A percentile compares a stretch with the other conserved stretches of the same genome.
Conservation (phyloP, 2,888 invertebrate species). For the Neocrepidodera transversa region DNA sequence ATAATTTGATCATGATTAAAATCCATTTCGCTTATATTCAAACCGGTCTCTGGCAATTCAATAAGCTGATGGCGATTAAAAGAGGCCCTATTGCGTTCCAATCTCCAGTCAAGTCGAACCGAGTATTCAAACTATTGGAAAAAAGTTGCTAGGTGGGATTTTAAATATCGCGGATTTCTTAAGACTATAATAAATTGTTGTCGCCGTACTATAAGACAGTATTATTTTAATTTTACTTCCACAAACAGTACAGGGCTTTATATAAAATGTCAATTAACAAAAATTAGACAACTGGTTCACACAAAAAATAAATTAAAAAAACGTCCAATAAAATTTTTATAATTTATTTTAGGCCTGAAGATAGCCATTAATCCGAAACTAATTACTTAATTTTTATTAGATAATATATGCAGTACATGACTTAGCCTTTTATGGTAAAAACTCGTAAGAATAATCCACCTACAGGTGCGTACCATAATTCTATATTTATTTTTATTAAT, state of each 20-base stretch:
- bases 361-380: too few relatives aligned
- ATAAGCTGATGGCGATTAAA: conserved; percentile 2
- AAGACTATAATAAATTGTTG: conserved; percentile 20
- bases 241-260: neutral
- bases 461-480: too few relatives aligned
- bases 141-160: conserved; percentile 20
- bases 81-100: neutral
- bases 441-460: too few relatives aligned
- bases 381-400: too few relatives aligned
- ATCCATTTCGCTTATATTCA: conserved; percentile 11
- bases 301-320: neutral
- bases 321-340: too few relatives aligned
- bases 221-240: conserved; percentile 4
- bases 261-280: neutral
- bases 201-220: conserved; percentile 3
- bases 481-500: too few relatives aligned
- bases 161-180: conserved; percentile 12
- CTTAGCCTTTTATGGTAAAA: too few relatives aligned
- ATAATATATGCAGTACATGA: too few relatives aligned
- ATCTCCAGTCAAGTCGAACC: neutral
- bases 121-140: conserved; percentile 3
- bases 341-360: too few relatives aligned
- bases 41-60: conserved; percentile 14
- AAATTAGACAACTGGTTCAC: neutral
- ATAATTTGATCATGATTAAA: conserved; percentile 19